phyloP scores from a whole-genome alignment of 1,140 invertebrate genomes.

The Sweltsa coloradensis region DNA sequence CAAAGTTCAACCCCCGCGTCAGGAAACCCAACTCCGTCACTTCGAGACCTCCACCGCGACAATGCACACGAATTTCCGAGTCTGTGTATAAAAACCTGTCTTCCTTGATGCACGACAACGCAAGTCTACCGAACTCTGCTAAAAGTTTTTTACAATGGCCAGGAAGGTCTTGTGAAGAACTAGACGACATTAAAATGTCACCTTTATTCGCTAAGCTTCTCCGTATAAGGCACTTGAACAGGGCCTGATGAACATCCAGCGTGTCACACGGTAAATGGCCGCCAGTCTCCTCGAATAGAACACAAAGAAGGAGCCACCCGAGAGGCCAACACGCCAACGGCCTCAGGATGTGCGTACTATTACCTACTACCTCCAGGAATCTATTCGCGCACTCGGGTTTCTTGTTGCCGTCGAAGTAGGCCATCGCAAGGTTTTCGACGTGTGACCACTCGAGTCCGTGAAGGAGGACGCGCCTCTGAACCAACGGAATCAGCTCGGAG shows the following conservation, averaged over 20 bases:
- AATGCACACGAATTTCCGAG: slow-evolving; percentile 28
- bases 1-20: slow-evolving; percentile 28
- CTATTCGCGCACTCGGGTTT: slow-evolving; percentile 23
- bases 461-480: slow-evolving; percentile 33
- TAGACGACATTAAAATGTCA: slow-evolving; percentile 4
- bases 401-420: slow-evolving; percentile 35
- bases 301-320: slow-evolving; percentile 39
- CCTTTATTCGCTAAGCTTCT: slow-evolving; percentile 23
- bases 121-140: slow-evolving; percentile 36
- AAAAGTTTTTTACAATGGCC: slow-evolving; percentile 34
- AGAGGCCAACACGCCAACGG: slow-evolving; percentile 37
- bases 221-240: slow-evolving; percentile 32
- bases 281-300: slow-evolving; percentile 31
- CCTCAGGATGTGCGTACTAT: slow-evolving; percentile 22
- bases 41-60: slow-evolving; percentile 23
- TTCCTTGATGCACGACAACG: slow-evolving; percentile 32
- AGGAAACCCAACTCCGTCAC: slow-evolving; percentile 33
- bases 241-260: slow-evolving; percentile 30
- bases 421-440: slow-evolving; percentile 33
- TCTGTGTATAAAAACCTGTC: slow-evolving; percentile 33
- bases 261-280: slow-evolving; percentile 25
- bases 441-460: slow-evolving; percentile 38
- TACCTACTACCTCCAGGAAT: slow-evolving; percentile 17
- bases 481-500: slow-evolving; percentile 28
- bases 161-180: slow-evolving; percentile 26